phyloP scores from a whole-genome alignment of 1,140 invertebrate species.

The roundworm (Caenorhabditis elegans) region WBcel235 BX284604.4:3153001-3153500 shows the following conservation, averaged over 20 bases:
- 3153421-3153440: neutral
- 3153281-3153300: neutral
- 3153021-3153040: slow-evolving; percentile 14
- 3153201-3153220: too few species aligned
- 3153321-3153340: neutral
- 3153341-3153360: neutral
- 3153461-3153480: too few species aligned
- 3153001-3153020: neutral
- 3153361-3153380: neutral
- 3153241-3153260: neutral
- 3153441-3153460: neutral
- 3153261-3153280: neutral
- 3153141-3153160: too few species aligned
- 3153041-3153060: neutral
- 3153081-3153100: neutral
- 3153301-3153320: neutral
- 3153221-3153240: neutral
- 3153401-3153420: neutral
- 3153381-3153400: neutral
- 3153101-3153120: slow-evolving; percentile 18
- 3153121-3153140: too few species aligned
- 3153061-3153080: neutral
- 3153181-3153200: too few species aligned
- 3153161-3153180: too few species aligned
- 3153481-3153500: too few species aligned